Base-by-base conservation (phyloP, 2,888 invertebrate genomes). In the Eupithecia exiguata region DNA sequence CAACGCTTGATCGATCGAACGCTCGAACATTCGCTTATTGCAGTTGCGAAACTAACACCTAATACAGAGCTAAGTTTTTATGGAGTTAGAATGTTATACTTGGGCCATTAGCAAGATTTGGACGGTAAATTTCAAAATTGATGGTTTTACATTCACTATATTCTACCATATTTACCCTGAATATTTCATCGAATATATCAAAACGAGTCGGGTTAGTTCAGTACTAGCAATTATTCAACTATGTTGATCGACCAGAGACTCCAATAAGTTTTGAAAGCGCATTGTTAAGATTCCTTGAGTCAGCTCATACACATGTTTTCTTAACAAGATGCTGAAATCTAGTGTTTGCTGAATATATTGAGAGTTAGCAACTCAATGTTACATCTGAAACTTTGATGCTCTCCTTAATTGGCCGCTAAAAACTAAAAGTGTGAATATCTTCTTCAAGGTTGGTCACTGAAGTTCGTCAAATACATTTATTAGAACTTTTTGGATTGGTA, bases 1-100 rank as follows among this genome's bases (percentile, higher is more conserved):
- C 85, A 87, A 83, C 78, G 77, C 81, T 78, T 84, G 85, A 85
- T 86, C 84, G 85, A 86, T 85, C 81, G 82, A 18, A 66, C 80
- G 79, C 75, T 78, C 76, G 46, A 69, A 68, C 72, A 65, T 66
- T 66, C 66, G 40, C 58, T 14, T 58, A 58, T 72, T 36, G 71
- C 71, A 68, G 46, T 79, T 79, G 76, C 77, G 76, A 79, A 79
- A 79, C 69, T 69, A 73, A 76, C 69, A 69, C 76, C 76, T 72
- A 69, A 74, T 70, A 72, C 62, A 70, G 71, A 75, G 46, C 70
- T 63, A 38, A 72, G 72, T 78, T 78, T 79, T 78, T 79, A 75
- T 77, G 74, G 71, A 70, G 69, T 73, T 66, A 75, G 72, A 75
- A 75, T 74, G 74, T 72, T 74, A 69, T 70, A 67, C 71, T 69